phyloP scores from a whole-genome alignment of 2,113 vertebrate species.

The Gobiocypris rarus region DNA sequence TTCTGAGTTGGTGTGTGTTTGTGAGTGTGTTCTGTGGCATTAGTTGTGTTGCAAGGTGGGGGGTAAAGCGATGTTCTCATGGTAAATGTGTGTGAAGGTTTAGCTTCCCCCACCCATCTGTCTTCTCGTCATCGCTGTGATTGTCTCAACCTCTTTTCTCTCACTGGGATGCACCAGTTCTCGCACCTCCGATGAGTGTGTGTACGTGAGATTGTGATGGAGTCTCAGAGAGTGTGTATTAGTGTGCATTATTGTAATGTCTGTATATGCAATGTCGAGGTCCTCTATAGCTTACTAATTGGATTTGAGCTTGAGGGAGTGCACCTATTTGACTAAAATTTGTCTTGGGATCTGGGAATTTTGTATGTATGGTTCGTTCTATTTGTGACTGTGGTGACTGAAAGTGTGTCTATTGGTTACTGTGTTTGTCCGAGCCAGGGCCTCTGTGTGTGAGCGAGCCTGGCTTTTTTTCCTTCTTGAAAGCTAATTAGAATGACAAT shows the following conservation, averaged over 20 bases:
- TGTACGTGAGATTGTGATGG: conserved; percentile 32
- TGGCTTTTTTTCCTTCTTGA: conserved; percentile 44
- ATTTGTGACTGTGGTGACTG: neutral
- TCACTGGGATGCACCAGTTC: conserved; percentile 69
- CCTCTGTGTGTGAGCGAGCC: conserved; percentile 38
- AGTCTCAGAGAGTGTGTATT: conserved; percentile 34
- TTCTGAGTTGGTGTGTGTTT: conserved; percentile 58
- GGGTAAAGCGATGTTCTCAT: conserved; percentile 64
- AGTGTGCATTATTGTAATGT: neutral
- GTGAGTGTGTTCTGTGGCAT: conserved; percentile 56
- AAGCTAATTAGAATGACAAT: conserved; percentile 80
- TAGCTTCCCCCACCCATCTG: conserved; percentile 59
- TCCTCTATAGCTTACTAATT: neutral
- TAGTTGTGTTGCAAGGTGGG: conserved; percentile 52
- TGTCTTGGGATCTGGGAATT: neutral
- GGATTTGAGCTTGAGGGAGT: neutral
- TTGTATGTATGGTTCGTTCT: neutral
- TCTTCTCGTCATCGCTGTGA: conserved; percentile 65
- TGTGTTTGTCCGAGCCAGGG: neutral
- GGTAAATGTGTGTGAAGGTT: conserved; percentile 66
- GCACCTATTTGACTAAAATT: neutral
- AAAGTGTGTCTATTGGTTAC: neutral
- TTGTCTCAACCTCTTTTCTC: conserved; percentile 68
- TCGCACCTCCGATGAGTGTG: conserved; percentile 58
- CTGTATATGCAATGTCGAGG: neutral